phyloP scores from a whole-genome alignment of 92 coral and sea anemone genomes.

The Zoanthus sansibaricus region DNA sequence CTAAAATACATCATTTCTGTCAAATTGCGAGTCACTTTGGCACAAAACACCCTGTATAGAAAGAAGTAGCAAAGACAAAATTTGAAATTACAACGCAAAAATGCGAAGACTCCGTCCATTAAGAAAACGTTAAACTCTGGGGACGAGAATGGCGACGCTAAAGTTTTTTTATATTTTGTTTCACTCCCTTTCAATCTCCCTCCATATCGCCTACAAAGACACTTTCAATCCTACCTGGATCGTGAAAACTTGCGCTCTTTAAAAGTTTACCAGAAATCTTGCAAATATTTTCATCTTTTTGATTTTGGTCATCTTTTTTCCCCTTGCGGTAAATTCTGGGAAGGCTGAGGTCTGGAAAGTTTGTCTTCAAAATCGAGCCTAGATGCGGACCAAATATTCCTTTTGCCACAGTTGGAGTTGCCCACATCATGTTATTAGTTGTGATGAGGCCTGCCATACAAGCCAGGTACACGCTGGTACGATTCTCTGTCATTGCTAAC shows the following conservation, averaged over 20 bases:
- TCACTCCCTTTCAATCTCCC: no score
- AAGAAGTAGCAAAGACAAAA: no score
- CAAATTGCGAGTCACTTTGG: no score
- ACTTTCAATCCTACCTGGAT: constrained; percentile 76
- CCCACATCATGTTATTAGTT: constrained; percentile 74
- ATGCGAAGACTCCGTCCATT: no score
- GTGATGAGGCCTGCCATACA: constrained; percentile 91
- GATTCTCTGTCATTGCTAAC: constrained; percentile 64
- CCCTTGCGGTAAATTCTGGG: constrained; percentile 86
- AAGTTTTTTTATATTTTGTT: no score
- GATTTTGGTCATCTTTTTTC: constrained; percentile 49
- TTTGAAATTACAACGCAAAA: no score
- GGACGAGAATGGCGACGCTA: no score
- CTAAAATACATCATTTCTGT: no score
- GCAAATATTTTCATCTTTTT: constrained; percentile 63
- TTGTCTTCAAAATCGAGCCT: constrained; percentile 79
- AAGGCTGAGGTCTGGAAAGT: constrained; percentile 74
- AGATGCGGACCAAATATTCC: constrained; percentile 90
- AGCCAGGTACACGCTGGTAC: constrained; percentile 69
- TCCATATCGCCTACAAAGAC: no score
- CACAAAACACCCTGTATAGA: no score
- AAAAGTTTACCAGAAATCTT: constrained; percentile 75
- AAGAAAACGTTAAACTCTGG: no score
- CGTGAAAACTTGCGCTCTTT: constrained; percentile 78
- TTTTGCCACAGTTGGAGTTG: constrained; percentile 87